These are phyloP conservation scores for Pogonus chalceus DNA, from an alignment of 1,140 invertebrate species.

Conservation along the genomic window DNA sequence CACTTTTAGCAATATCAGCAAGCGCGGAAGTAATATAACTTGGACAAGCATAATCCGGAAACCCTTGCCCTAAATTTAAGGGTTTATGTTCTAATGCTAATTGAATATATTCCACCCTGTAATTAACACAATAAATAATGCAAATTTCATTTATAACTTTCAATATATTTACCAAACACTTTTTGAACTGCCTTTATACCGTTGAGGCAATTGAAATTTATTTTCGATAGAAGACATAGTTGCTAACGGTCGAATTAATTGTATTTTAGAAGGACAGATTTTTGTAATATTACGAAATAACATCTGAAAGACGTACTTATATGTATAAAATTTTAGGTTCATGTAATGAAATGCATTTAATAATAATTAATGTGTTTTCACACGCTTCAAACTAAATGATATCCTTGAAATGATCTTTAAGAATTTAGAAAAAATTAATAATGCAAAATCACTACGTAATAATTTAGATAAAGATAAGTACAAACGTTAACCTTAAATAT, in stretches of 20 bases:
- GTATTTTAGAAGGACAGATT: background rate
- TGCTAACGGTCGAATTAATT: background rate
- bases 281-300: background rate
- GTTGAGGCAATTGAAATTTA: conserved; percentile 40
- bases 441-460: no score
- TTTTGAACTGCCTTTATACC: conserved; percentile 40
- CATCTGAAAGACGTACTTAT: no score
- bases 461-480: no score
- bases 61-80: conserved; percentile 94
- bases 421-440: no score
- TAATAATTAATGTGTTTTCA: no score
- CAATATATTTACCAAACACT: conserved; percentile 41
- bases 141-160: conserved; percentile 8
- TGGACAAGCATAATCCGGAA: conserved; percentile 88
- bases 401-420: no score
- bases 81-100: conserved; percentile 82
- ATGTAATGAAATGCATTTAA: no score
- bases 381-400: no score
- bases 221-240: background rate
- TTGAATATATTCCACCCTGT: conserved; percentile 91
- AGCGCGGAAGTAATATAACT: conserved; percentile 73
- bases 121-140: conserved; percentile 19
- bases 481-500: no score
- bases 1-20: conserved; percentile 50
- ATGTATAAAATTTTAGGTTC: no score